A percentile compares a stretch with the other conserved stretches of the same genome.
phyloP scores from a whole-genome alignment of 2,888 invertebrate genomes.

The Scaptomyza polygonia region DNA sequence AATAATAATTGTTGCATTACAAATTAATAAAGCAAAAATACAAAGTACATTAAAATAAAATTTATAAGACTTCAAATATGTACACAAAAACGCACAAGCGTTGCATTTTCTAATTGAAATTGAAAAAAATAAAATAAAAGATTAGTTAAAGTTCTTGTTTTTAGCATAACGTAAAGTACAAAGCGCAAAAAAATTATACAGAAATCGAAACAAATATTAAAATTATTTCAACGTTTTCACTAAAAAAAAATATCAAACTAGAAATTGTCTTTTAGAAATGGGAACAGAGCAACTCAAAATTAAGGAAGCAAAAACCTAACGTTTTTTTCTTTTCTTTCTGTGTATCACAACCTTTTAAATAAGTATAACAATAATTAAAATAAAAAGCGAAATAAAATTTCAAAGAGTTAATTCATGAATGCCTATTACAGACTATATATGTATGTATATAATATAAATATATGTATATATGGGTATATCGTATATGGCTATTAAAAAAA shows the following conservation, averaged over 20 bases:
- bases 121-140: constrained; percentile 24
- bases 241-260: constrained; percentile 43
- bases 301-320: constrained; percentile 72
- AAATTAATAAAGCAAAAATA: constrained; percentile 77
- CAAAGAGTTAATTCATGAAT: constrained; percentile 56
- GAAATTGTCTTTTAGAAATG: constrained; percentile 51
- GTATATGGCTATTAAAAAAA: constrained; percentile 70
- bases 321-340: constrained; percentile 35
- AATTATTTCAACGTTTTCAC: constrained; percentile 16
- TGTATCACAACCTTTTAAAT: constrained; percentile 76
- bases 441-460: constrained; percentile 32
- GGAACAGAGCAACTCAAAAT: constrained; percentile 45
- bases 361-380: constrained; percentile 61
- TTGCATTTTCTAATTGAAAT: constrained; percentile 11
- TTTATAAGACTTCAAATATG: constrained; percentile 42
- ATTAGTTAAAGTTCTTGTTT: constrained; percentile 29
- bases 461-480: constrained; percentile 37
- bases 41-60: constrained; percentile 49
- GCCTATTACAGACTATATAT: constrained; percentile 63
- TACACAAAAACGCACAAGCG: constrained; percentile 32
- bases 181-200: constrained; percentile 38
- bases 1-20: constrained; percentile 62
- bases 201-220: constrained; percentile 20
- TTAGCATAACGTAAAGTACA: constrained; percentile 37
- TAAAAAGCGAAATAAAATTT: constrained; percentile 55